These are phyloP conservation scores for Agriopis leucophaearia DNA, from an alignment of 2,888 invertebrate species.

Conservation along the genomic window DNA sequence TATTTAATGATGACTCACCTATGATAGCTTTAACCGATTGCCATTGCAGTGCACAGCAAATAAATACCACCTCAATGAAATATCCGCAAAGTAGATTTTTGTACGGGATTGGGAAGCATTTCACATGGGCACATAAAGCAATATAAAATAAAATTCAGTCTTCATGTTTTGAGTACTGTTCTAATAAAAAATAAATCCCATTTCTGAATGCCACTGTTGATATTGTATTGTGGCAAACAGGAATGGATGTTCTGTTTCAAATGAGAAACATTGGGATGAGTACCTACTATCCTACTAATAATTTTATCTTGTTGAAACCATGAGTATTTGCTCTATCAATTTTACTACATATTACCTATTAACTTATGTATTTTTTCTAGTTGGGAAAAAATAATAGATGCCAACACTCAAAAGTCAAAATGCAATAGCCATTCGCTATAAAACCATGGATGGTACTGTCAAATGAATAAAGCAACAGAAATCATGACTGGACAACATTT, in stretches of 20 bases:
- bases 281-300: constrained; percentile 36
- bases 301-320: not conserved
- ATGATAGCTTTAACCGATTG: not conserved
- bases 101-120: not conserved
- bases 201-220: not conserved
- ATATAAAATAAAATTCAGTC: not conserved
- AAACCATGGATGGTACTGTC: constrained; percentile 79
- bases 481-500: constrained; percentile 46
- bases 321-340: not conserved
- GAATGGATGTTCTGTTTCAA: not conserved
- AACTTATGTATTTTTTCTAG: constrained; percentile 63
- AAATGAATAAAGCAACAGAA: constrained; percentile 60
- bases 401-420: constrained; percentile 46
- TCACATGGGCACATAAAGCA: not conserved
- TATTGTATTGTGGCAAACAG: constrained; percentile 7
- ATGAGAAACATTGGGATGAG: constrained; percentile 41
- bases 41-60: not conserved
- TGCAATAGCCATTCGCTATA: constrained; percentile 47
- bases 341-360: constrained; percentile 33
- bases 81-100: not conserved
- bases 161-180: constrained; percentile 65
- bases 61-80: not conserved
- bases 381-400: constrained; percentile 53
- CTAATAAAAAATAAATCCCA: constrained; percentile 12
- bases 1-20: not conserved